A percentile compares a stretch with the other conserved stretches of the same genome.
These are phyloP conservation scores for Clarias gariepinus DNA, from an alignment of 2,113 vertebrate genomes.

Conservation along the genomic window DNA sequence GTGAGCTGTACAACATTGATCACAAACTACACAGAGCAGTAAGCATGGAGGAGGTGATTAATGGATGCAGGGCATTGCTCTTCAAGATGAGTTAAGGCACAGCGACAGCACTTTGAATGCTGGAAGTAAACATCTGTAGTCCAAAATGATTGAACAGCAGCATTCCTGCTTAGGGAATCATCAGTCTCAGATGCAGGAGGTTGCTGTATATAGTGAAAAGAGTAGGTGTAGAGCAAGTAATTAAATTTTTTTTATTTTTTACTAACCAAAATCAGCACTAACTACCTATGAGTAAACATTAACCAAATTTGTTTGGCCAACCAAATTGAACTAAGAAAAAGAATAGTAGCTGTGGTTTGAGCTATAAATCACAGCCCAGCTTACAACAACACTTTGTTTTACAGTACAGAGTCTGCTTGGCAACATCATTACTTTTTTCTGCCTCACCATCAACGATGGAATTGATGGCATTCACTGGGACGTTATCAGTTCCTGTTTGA, in stretches of 20 bases:
- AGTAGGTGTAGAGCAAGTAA: constrained; percentile 4
- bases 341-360: not conserved
- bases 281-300: constrained; percentile 42
- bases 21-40: not conserved
- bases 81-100: not conserved
- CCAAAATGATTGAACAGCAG: constrained; percentile 2
- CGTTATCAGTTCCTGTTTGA: not conserved
- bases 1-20: no score
- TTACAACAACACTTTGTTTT: not conserved
- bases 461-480: constrained; percentile 14
- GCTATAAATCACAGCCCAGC: not conserved
- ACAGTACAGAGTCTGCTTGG: not conserved
- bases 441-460: not conserved
- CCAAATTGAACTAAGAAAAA: constrained; percentile 47
- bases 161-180: not conserved
- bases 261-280: constrained; percentile 25
- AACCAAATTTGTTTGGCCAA: not conserved
- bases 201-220: not conserved
- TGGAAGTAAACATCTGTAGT: not conserved
- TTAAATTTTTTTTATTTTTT: constrained; percentile 23
- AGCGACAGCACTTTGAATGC: not conserved
- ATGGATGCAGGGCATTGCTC: not conserved
- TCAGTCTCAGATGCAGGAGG: not conserved
- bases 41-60: constrained; percentile 9
- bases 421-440: not conserved